Conservation (phyloP, 1,140 invertebrate species). For the Coptotermes formosanus region DNA sequence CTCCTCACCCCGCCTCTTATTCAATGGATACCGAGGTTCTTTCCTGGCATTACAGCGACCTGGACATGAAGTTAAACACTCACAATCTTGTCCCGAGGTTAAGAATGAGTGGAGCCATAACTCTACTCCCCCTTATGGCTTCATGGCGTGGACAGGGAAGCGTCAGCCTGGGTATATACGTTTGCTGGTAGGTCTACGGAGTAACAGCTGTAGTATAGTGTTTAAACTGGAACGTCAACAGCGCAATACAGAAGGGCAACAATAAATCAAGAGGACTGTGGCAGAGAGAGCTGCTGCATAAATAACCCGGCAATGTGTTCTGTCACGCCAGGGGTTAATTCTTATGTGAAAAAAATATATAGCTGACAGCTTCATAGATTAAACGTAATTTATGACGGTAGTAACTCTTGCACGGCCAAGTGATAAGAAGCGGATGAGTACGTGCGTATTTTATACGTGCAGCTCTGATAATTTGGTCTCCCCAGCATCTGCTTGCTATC, state of each 20-base stretch:
- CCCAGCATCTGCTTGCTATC: neutral
- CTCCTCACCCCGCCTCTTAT: too few species aligned
- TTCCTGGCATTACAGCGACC: too few species aligned
- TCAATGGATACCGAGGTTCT: too few species aligned
- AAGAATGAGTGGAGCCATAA: too few species aligned
- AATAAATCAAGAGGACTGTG: neutral
- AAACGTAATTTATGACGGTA: neutral
- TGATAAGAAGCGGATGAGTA: neutral
- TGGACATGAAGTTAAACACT: too few species aligned
- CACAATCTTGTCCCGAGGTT: too few species aligned
- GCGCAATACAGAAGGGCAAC: neutral
- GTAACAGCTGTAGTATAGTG: neutral
- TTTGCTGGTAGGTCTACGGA: neutral
- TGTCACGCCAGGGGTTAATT: slow-evolving; percentile 8
- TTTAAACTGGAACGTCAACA: neutral
- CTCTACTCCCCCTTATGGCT: too few species aligned
- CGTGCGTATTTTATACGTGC: neutral
- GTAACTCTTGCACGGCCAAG: neutral
- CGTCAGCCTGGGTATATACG: neutral
- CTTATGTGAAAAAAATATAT: neutral
- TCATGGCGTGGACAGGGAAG: neutral
- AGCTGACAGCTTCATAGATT: neutral
- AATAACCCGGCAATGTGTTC: neutral
- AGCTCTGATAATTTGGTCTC: neutral
- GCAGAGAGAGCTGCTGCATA: neutral